Percentiles rank a stretch among this genome's conserved stretches.
phyloP scores from a whole-genome alignment of 2,888 invertebrate genomes.

The Apantesis nais region DNA sequence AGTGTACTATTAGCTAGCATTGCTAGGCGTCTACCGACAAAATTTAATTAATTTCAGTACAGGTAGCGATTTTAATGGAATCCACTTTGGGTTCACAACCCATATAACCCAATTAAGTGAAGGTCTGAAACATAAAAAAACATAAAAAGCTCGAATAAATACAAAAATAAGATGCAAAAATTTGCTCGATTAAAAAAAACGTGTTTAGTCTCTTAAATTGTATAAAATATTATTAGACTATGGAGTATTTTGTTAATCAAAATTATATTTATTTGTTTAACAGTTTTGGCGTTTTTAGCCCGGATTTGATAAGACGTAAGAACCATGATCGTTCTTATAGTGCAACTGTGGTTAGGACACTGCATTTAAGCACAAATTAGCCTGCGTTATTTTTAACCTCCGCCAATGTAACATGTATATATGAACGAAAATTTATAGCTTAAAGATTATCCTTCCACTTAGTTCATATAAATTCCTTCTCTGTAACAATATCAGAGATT shows the following conservation, averaged over 20 bases:
- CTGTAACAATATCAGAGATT: background rate
- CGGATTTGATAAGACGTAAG: background rate
- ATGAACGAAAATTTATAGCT: no score
- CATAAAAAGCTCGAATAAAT: no score
- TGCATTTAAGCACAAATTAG: no score
- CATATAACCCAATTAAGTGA: background rate
- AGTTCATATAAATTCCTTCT: background rate
- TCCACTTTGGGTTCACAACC: background rate
- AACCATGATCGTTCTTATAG: background rate
- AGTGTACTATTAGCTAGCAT: no score
- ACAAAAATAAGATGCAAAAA: no score
- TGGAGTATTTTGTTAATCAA: background rate
- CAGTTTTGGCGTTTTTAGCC: no score
- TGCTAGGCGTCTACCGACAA: background rate
- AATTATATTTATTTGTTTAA: background rate
- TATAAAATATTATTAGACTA: background rate
- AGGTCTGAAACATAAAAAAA: background rate
- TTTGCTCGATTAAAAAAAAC: no score
- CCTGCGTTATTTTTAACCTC: no score
- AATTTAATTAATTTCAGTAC: background rate
- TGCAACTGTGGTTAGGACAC: background rate
- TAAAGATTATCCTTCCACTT: no score
- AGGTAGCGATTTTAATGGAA: background rate
- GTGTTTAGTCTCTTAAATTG: background rate
- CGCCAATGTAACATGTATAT: no score